Evolutionary conservation across 2,113 vertebrate genomes (phyloP).

Genomic region (Rhynchomys soricoides): DNA sequence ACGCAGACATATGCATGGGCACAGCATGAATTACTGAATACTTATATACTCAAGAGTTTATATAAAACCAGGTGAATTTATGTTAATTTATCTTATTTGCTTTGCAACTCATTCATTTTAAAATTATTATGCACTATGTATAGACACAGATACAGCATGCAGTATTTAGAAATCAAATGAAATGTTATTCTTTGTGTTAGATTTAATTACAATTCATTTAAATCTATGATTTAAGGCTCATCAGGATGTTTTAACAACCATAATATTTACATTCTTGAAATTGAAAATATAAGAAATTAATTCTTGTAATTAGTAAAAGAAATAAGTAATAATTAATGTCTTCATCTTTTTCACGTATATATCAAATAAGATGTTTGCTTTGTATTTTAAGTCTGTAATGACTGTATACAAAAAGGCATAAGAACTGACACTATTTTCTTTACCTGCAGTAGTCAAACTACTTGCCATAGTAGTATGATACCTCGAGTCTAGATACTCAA

Average conservation of each 20-base stretch:
- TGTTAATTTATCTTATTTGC: background rate
- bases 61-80: background rate
- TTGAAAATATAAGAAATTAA: background rate
- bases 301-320: background rate
- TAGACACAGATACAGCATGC: background rate
- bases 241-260: background rate
- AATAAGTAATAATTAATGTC: background rate
- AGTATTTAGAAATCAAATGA: background rate
- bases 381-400: background rate
- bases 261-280: background rate
- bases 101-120: background rate
- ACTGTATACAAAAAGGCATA: background rate
- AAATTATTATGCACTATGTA: background rate
- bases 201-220: background rate
- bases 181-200: background rate
- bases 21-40: background rate
- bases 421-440: background rate
- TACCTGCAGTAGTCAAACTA: background rate
- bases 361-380: background rate
- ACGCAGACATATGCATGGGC: rapidly evolving
- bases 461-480: background rate
- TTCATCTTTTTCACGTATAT: background rate
- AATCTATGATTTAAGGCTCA: background rate
- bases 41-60: background rate
- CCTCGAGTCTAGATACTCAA: background rate